Conservation (phyloP, 2,888 invertebrate genomes). For the Rhogogaster chlorosoma region DNA sequence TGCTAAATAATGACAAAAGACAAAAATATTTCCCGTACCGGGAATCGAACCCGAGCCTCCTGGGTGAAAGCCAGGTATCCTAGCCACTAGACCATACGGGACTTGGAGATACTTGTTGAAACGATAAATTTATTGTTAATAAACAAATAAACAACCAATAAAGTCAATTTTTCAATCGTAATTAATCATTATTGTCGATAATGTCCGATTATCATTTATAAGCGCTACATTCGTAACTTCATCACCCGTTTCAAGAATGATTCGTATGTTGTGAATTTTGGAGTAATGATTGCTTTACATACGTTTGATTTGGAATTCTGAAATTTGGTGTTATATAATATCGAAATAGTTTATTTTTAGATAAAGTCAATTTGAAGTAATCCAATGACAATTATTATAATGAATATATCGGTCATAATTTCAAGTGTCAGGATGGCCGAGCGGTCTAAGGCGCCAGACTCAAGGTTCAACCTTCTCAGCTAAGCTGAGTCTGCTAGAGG, state of each 20-base stretch:
- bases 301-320: background rate
- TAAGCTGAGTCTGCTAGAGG: conserved; percentile 67
- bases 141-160: background rate
- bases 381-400: background rate
- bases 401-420: background rate
- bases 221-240: background rate
- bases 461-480: conserved; percentile 78
- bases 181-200: background rate
- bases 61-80: conserved; percentile 83
- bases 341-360: background rate
- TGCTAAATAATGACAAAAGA: background rate
- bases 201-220: background rate
- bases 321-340: background rate
- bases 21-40: conserved; percentile 81
- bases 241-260: background rate
- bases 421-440: conserved; percentile 80
- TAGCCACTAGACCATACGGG: conserved; percentile 84
- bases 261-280: background rate
- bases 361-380: background rate
- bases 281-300: background rate
- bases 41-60: conserved; percentile 84
- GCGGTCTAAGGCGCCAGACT: conserved; percentile 84
- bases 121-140: background rate
- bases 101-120: conserved; percentile 59
- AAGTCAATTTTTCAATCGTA: background rate